phyloP scores from a whole-genome alignment of 2,113 vertebrate species.

The Ceyx melanurus region DNA sequence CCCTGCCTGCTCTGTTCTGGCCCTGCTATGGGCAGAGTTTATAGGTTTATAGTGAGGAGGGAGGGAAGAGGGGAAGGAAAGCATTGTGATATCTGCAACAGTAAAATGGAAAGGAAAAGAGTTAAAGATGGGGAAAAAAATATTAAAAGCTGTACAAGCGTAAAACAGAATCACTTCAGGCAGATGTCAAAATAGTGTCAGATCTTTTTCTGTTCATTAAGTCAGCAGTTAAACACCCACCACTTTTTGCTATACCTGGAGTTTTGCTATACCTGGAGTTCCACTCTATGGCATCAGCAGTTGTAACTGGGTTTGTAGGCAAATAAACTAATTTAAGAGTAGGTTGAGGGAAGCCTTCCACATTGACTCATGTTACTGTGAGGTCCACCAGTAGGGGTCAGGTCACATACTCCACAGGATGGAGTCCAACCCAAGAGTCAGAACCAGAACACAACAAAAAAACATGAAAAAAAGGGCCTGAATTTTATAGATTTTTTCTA shows the following conservation, averaged over 20 bases:
- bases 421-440: background rate
- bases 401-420: background rate
- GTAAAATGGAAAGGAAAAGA: background rate
- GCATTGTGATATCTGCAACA: rapidly evolving
- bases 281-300: background rate
- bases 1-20: background rate
- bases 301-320: background rate
- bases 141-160: rapidly evolving
- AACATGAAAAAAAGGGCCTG: background rate
- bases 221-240: constrained; percentile 49
- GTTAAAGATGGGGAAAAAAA: constrained; percentile 11
- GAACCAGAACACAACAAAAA: background rate
- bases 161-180: constrained; percentile 30
- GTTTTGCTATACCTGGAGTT: background rate
- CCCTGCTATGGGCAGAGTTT: background rate
- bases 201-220: constrained; percentile 50
- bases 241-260: background rate
- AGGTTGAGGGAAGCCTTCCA: background rate
- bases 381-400: background rate
- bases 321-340: background rate
- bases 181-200: constrained; percentile 52
- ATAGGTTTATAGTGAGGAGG: background rate
- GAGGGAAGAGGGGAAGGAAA: background rate
- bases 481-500: background rate
- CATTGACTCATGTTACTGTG: background rate